These are phyloP conservation scores for Proales similis DNA, from an alignment of 1,140 invertebrate genomes.

Conservation along the genomic window DNA sequence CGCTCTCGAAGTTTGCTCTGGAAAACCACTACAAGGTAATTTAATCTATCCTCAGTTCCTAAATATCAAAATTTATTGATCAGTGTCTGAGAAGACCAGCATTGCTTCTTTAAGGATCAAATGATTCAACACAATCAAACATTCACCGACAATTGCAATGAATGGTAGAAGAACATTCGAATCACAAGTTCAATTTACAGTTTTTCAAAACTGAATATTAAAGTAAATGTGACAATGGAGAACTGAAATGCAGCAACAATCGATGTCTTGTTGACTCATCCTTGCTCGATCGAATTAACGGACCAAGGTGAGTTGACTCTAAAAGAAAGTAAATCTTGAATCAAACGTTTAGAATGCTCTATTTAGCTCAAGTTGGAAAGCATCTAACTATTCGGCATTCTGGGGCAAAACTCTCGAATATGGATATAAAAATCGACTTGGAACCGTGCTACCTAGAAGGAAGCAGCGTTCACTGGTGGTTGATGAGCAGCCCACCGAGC, in stretches of 20 bases:
- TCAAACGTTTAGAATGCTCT: slow-evolving; percentile 1
- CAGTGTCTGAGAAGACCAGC: too few species aligned
- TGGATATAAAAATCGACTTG: slow-evolving; percentile 63
- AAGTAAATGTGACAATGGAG: slow-evolving; percentile 8
- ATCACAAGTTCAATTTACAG: too few species aligned
- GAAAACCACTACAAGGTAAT: slow-evolving; percentile 10
- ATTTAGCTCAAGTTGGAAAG: slow-evolving; percentile 61
- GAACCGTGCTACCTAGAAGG: slow-evolving; percentile 50
- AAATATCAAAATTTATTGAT: too few species aligned
- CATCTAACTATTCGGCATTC: slow-evolving; percentile 71
- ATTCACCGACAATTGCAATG: slow-evolving; percentile 22
- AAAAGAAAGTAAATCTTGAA: neutral
- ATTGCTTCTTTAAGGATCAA: too few species aligned
- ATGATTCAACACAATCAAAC: neutral
- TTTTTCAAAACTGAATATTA: too few species aligned
- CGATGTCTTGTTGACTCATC: slow-evolving; percentile 66
- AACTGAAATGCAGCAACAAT: slow-evolving; percentile 62
- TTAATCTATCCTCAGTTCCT: too few species aligned
- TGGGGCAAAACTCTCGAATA: slow-evolving; percentile 73
- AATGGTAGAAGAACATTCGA: too few species aligned
- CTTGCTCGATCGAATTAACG: slow-evolving; percentile 63
- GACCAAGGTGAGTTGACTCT: slow-evolving; percentile 41
- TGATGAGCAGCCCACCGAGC: neutral
- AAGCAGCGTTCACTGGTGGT: slow-evolving; percentile 1
- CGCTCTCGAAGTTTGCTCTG: slow-evolving; percentile 62